A percentile compares a stretch with the other conserved stretches of the same genome.
Evolutionary conservation across 2,888 invertebrate genomes (phyloP).

Genomic region (Eurytoma adleriae): DNA sequence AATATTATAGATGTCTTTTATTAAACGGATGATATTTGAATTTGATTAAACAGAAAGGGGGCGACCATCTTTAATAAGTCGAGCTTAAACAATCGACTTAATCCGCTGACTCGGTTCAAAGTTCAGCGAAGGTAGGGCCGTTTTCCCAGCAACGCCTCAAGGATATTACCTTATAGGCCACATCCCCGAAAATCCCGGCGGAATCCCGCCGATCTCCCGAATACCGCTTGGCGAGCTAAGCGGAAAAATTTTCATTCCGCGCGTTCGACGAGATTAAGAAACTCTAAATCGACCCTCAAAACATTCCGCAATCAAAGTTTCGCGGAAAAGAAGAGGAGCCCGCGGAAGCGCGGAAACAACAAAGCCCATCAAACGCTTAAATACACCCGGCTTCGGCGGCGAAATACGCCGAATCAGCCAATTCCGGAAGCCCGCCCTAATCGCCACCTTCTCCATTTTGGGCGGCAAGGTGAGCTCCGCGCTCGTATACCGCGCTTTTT

Average conservation of each 20-base stretch:
- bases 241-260: slow-evolving; percentile 53
- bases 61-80: neutral
- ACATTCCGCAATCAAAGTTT: slow-evolving; percentile 52
- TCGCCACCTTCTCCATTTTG: slow-evolving; percentile 34
- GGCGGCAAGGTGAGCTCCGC: neutral
- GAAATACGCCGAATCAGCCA: slow-evolving; percentile 41
- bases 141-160: slow-evolving; percentile 23
- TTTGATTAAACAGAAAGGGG: too few species aligned
- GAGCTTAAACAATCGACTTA: slow-evolving; percentile 1
- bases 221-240: slow-evolving; percentile 38
- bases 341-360: slow-evolving; percentile 19
- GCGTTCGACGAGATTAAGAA: slow-evolving; percentile 47
- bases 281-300: slow-evolving; percentile 45
- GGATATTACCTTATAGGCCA: too few species aligned
- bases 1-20: too few species aligned
- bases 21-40: too few species aligned
- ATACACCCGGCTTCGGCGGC: slow-evolving; percentile 9
- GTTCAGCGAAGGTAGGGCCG: slow-evolving; percentile 16
- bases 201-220: slow-evolving; percentile 15
- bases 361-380: slow-evolving; percentile 50
- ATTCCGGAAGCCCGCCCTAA: slow-evolving; percentile 26
- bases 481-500: slow-evolving; percentile 1
- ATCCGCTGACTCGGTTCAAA: slow-evolving; percentile 25
- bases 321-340: slow-evolving; percentile 1
- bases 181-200: neutral